These are phyloP conservation scores for Drosophila rellima DNA, from an alignment of 2,888 invertebrate genomes.

Conservation along the genomic window DNA sequence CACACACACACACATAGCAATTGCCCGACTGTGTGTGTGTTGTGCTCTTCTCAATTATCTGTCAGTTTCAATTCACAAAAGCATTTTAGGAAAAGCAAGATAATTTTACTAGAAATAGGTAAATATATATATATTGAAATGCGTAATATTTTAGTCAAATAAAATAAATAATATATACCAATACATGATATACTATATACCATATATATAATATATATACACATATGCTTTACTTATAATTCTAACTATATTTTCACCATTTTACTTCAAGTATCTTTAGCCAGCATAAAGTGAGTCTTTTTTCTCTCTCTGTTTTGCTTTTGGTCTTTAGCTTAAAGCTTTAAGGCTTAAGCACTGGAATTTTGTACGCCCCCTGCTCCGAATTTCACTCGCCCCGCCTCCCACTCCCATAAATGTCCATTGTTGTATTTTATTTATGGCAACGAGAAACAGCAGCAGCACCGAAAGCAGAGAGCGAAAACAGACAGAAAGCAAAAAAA, in stretches of 20 bases:
- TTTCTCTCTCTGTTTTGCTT: slow-evolving; percentile 20
- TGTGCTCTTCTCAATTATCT: background rate
- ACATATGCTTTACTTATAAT: background rate
- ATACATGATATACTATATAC: background rate
- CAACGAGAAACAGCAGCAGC: slow-evolving; percentile 39
- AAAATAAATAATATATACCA: background rate
- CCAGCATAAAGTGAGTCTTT: slow-evolving; percentile 6
- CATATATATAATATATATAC: background rate
- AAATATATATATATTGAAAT: background rate
- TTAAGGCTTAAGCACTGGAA: slow-evolving; percentile 38
- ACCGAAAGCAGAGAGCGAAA: slow-evolving; percentile 7
- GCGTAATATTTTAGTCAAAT: background rate
- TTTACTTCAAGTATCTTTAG: background rate
- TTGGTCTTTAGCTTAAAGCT: slow-evolving; percentile 37
- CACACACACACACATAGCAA: background rate
- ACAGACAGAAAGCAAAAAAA: slow-evolving; percentile 7
- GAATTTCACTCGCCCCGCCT: background rate
- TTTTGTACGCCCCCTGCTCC: background rate
- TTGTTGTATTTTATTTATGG: slow-evolving; percentile 68
- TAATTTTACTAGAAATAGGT: background rate
- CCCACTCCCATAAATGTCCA: slow-evolving; percentile 1
- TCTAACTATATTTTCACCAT: background rate
- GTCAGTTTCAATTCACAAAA: background rate
- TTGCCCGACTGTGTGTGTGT: background rate
- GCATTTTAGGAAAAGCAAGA: background rate